These are phyloP conservation scores for Hesperophylax magnus DNA, from an alignment of 1,140 invertebrate species.

Conservation along the genomic window DNA sequence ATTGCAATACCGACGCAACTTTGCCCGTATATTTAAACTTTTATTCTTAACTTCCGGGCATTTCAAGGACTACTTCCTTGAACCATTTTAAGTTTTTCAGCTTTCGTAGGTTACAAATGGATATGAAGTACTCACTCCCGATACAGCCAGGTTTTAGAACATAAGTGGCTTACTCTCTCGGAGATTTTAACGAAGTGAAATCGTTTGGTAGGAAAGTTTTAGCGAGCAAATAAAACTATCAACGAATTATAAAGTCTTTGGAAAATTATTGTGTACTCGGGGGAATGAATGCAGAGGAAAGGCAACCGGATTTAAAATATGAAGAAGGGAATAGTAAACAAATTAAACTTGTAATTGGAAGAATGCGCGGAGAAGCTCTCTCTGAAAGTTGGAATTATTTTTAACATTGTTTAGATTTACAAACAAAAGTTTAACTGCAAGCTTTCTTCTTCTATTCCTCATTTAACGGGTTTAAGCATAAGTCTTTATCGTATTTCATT, in stretches of 20 bases:
- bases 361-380: no score
- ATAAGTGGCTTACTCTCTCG: background rate
- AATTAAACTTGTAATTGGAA: no score
- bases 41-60: constrained; percentile 37
- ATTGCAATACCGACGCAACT: constrained; percentile 54
- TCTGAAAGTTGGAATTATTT: no score
- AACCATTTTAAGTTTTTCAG: constrained; percentile 30
- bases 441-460: no score
- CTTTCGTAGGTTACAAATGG: constrained; percentile 22
- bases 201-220: constrained; percentile 9
- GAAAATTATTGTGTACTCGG: no score
- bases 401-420: no score
- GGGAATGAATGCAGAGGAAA: no score
- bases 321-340: no score
- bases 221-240: background rate
- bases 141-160: constrained; percentile 16
- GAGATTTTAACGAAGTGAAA: constrained; percentile 24
- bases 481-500: no score
- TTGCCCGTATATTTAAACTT: constrained; percentile 53
- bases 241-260: background rate
- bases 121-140: constrained; percentile 8
- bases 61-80: constrained; percentile 52
- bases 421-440: no score
- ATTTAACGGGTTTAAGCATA: no score
- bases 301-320: no score